Evolutionary conservation across 2,797 vertebrate genomes (phyloP).

Genomic region (Pagetopsis macropterus): DNA sequence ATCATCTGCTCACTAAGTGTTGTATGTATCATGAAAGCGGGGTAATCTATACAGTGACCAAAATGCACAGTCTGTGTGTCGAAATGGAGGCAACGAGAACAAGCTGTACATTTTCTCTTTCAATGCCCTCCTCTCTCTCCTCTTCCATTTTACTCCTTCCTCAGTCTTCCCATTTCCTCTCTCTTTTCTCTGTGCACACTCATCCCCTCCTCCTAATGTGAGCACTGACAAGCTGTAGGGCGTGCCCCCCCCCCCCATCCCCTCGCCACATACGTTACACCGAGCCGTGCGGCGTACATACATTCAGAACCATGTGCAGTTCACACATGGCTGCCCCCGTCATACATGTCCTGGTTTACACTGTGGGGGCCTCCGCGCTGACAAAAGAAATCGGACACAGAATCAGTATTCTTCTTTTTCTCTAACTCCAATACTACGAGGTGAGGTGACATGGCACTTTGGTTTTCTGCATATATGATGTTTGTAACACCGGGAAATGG

Average conservation of each 20-base stretch:
- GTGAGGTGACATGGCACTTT: conserved; percentile 6
- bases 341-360: conserved; percentile 46
- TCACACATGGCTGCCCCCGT: conserved; percentile 63
- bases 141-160: conserved; percentile 58
- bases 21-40: not conserved
- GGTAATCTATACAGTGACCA: conserved; percentile 38
- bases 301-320: conserved; percentile 51
- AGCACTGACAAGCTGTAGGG: conserved; percentile 72
- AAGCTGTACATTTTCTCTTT: conserved; percentile 62
- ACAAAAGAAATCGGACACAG: conserved; percentile 9
- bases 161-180: conserved; percentile 59
- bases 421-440: conserved; percentile 6
- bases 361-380: conserved; percentile 26
- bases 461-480: conserved; percentile 9
- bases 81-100: conserved; percentile 61
- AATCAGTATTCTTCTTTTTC: conserved; percentile 6
- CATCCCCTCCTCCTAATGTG: conserved; percentile 64
- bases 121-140: conserved; percentile 41
- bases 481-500: conserved; percentile 26
- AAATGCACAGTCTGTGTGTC: conserved; percentile 30
- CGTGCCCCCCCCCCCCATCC: conserved; percentile 53
- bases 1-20: conserved; percentile 1
- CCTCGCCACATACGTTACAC: conserved; percentile 46
- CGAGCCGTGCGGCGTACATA: conserved; percentile 39
- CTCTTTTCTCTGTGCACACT: conserved; percentile 50